These are phyloP conservation scores for Buceros bicornis DNA, from an alignment of 2,797 vertebrate species.

Conservation along the genomic window DNA sequence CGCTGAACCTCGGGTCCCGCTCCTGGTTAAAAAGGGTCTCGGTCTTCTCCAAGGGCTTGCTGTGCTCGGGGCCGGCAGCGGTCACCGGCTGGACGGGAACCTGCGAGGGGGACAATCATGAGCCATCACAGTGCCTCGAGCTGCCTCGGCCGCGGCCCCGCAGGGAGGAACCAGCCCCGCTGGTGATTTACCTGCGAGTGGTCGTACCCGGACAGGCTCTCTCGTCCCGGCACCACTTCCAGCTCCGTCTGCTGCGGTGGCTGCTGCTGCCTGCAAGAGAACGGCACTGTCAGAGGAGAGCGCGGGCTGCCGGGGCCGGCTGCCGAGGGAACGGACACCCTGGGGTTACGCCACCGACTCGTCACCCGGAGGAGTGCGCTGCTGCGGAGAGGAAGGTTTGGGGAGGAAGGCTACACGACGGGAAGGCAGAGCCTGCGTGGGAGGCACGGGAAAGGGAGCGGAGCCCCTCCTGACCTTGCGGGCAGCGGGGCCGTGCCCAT, in stretches of 20 bases:
- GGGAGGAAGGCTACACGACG: not conserved
- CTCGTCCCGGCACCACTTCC: constrained; percentile 87
- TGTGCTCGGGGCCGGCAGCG: constrained; percentile 82
- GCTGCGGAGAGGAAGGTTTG: not conserved
- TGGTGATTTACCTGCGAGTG: constrained; percentile 77
- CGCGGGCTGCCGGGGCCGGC: not conserved
- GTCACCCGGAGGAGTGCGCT: not conserved
- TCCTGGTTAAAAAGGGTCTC: constrained; percentile 85
- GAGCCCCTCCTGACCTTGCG: constrained; percentile 86
- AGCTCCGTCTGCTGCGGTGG: constrained; percentile 86
- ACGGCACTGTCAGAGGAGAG: not conserved
- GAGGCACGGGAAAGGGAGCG: not conserved
- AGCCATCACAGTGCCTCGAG: fast-evolving
- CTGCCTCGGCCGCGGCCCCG: too few relatives aligned
- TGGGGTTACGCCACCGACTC: not conserved
- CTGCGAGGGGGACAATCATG: not conserved
- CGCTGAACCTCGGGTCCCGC: constrained; percentile 79
- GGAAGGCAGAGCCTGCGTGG: not conserved
- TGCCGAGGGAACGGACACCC: not conserved
- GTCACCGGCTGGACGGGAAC: constrained; percentile 86
- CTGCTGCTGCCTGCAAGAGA: constrained; percentile 87
- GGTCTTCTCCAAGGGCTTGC: constrained; percentile 87
- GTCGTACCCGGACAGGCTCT: constrained; percentile 80
- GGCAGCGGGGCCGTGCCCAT: constrained; percentile 87
- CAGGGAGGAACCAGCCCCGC: too few relatives aligned